Base-by-base conservation (phyloP, 92 coral and sea anemone species). In the Actinostola sp. region DNA sequence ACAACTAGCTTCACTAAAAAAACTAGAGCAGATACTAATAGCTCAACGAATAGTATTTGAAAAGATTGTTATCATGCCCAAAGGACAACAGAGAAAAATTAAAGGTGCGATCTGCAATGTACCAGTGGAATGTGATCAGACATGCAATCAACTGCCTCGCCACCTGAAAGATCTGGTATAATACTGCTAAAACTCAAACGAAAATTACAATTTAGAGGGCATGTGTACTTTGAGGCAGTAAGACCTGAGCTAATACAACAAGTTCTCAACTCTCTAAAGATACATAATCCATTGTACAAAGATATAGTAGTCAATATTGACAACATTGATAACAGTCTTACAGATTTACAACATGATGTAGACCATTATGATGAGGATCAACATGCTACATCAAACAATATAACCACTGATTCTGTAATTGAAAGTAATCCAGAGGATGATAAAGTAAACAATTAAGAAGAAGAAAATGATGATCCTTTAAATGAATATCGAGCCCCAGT, bases 71-170 rank as follows among this genome's bases (percentile, higher is more conserved):
- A 66, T 87, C 27, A 61, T 87, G 80, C 88, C 91, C 44, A 86
- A 86, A 66, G 86, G 86, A 32, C 78, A 79, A 24, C 86, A 70
- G 67, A 81, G 83, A 63, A 85, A 85, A 63, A 67, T 81, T 24
- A 80, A 73, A 59, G 91, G 81, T 59, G 90, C 86, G 27, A 85
- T 80, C 17, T 80, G 86, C 66, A 85, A 85, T 77, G 88, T 86
- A 26, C 92, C 92, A 43, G 88, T 86, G 59, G 76, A 81, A 38
- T 85, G 86, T 85, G 91, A 86, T 34, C 57, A 81, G 75, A 86
- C 88, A 36, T 61, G 83, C 52, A 70, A 66, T 21, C 49, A 69
- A n/a, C 55, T 86, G 61, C 91, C 91, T 23, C 79, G 88, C 59
- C 91, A 42, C 84, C 92, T 45, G 86, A 74, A 39, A 81, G 73